These are phyloP conservation scores for Ceratina calcarata DNA, from an alignment of 1,140 invertebrate species.

Conservation along the genomic window DNA sequence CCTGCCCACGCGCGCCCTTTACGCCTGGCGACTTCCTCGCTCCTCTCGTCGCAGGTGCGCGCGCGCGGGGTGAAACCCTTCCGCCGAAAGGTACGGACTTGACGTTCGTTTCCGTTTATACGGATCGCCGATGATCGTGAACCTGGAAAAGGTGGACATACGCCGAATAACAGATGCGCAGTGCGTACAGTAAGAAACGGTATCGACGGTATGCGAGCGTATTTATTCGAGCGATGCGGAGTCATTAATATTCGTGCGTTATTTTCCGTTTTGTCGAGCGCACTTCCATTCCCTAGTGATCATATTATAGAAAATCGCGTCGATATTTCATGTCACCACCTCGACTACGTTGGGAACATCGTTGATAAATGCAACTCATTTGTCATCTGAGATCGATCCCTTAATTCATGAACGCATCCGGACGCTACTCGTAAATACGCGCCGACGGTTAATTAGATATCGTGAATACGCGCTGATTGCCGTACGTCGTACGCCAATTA, in stretches of 20 bases:
- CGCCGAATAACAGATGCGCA: too few species aligned
- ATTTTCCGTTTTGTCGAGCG: constrained; percentile 7
- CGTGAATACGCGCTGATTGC: constrained; percentile 20
- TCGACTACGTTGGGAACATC: constrained; percentile 7
- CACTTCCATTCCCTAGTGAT: constrained; percentile 29
- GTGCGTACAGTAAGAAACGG: background rate
- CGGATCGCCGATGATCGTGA: too few species aligned
- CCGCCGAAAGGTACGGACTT: too few species aligned
- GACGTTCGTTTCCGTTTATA: too few species aligned
- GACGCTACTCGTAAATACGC: constrained; percentile 17
- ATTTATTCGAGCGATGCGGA: constrained; percentile 4
- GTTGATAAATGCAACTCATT: constrained; percentile 45
- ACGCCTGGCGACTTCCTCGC: constrained; percentile 38
- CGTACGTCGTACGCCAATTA: constrained; percentile 6
- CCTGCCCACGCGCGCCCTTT: constrained; percentile 67
- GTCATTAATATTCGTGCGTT: constrained; percentile 31
- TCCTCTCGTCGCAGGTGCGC: background rate
- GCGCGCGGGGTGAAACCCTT: too few species aligned
- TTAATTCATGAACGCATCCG: constrained; percentile 42
- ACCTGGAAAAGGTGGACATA: too few species aligned
- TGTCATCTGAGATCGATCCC: constrained; percentile 46
- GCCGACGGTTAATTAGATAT: constrained; percentile 32
- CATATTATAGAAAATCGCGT: constrained; percentile 46
- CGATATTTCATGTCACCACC: constrained; percentile 52
- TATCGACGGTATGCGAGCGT: background rate